phyloP scores from a whole-genome alignment of 2,113 vertebrate species.

The Xiphorhynchus elegans region DNA sequence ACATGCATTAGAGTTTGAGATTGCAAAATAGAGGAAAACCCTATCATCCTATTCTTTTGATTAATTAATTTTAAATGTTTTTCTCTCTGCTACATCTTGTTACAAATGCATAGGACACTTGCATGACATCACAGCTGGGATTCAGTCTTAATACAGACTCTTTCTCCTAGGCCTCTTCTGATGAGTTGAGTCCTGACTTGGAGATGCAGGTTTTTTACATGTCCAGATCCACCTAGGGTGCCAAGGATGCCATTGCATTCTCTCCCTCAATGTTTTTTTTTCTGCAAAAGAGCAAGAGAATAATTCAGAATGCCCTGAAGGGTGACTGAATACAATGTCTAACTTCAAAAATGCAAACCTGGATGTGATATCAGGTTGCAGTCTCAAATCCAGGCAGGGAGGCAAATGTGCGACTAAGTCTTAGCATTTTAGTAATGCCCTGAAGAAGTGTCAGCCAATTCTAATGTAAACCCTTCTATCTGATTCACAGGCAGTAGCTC shows the following conservation, averaged over 20 bases:
- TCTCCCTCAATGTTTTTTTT: neutral
- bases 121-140: neutral
- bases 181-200: neutral
- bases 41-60: neutral
- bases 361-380: neutral
- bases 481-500: neutral
- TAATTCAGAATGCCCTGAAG: neutral
- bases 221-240: neutral
- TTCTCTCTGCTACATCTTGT: neutral
- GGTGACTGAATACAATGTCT: neutral
- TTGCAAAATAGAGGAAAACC: neutral
- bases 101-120: neutral
- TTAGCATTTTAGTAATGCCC: neutral
- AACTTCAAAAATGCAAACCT: neutral
- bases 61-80: neutral
- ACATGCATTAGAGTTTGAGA: neutral
- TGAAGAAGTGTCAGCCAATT: accelerated
- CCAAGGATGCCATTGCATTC: neutral
- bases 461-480: neutral
- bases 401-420: neutral
- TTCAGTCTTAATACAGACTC: neutral
- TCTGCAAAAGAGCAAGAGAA: neutral
- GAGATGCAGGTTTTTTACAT: neutral
- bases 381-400: neutral
- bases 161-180: neutral